Base-by-base conservation (phyloP, 2,113 vertebrate species). In the Arothron firmamentum region DNA sequence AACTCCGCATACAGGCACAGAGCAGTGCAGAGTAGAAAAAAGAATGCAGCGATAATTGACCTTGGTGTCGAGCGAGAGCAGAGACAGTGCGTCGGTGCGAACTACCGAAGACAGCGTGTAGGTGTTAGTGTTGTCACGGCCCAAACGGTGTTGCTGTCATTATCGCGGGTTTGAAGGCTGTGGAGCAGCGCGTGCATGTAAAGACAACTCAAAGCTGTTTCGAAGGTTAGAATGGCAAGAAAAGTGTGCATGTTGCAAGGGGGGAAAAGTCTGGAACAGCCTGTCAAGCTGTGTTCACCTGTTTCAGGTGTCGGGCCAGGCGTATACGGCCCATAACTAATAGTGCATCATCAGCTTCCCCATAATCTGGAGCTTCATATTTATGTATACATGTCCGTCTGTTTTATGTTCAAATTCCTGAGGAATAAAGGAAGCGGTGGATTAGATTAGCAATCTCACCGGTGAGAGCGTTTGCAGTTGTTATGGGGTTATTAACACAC, bases 21-120 rank as follows among this genome's bases (percentile, higher is more conserved):
- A 42, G 25, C 56, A 43, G 65, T 66, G 23, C 46, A 23, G 31
- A 42, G 25, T 56, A 43, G 49, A 54, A 65, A 75, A 83, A 76
- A 41, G 76, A 67, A 85, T 87, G 80, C 85, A 81, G 77, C 83
- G 81, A 75, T 88, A 85, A 88, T 79, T 87, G 85, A 88, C 81
- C 77, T 75, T 70, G 63, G 20, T 43, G 62, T 61, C 65, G 57
- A 70, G 66, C 62, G 58, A 66, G 70, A 52, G 55, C 67, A 62
- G 73, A 73, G 70, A 78, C 13, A 54, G 72, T 45, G 41, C 46
- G 60, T 25, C 25, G 66, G 67, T 79, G 80, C 70, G 70, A 85
- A 82, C 69, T 78, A 68, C 77, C 53, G 46, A 55, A 52, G 58
- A 77, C 66, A 72, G 65, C 15, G 63, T 74, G 82, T 81, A 72